phyloP scores from a whole-genome alignment of 2,113 vertebrate species.

The Tor tambroides region DNA sequence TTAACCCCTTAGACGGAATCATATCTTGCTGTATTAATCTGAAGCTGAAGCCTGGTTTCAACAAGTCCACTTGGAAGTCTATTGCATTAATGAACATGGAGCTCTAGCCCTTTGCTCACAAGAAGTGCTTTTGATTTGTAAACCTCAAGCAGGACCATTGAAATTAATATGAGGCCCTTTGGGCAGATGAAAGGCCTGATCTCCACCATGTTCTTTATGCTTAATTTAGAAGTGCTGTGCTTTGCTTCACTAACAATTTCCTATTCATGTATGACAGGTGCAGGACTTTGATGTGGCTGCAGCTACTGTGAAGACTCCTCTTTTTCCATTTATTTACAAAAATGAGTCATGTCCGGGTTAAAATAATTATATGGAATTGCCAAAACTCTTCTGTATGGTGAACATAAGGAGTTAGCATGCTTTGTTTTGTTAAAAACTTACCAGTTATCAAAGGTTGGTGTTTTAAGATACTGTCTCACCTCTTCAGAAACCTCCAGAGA shows the following conservation, averaged over 20 bases:
- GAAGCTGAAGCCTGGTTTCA: conserved; percentile 55
- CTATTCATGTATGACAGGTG: conserved; percentile 58
- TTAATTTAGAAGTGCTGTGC: conserved; percentile 53
- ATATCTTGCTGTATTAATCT: conserved; percentile 43
- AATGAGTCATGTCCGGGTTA: not conserved
- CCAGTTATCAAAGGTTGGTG: conserved; percentile 82
- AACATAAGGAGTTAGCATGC: not conserved
- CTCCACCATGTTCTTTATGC: conserved; percentile 58
- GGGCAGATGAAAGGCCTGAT: conserved; percentile 62
- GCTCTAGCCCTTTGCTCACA: conserved; percentile 59
- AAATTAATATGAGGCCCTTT: conserved; percentile 73
- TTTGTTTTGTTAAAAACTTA: conserved; percentile 54
- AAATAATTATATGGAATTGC: not conserved
- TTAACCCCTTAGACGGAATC: conserved; percentile 11
- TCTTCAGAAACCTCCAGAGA: conserved; percentile 79
- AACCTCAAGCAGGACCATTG: conserved; percentile 62
- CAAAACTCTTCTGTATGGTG: not conserved
- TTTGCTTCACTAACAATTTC: conserved; percentile 46
- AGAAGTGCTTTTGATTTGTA: conserved; percentile 64
- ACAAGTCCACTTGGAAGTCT: conserved; percentile 38
- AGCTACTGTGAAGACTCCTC: conserved; percentile 35
- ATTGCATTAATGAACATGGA: conserved; percentile 42
- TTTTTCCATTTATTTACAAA: conserved; percentile 5
- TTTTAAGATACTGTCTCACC: conserved; percentile 79
- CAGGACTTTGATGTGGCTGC: conserved; percentile 34